Base-by-base conservation (phyloP, 2,888 invertebrate species). In the Torymus tubicola region DNA sequence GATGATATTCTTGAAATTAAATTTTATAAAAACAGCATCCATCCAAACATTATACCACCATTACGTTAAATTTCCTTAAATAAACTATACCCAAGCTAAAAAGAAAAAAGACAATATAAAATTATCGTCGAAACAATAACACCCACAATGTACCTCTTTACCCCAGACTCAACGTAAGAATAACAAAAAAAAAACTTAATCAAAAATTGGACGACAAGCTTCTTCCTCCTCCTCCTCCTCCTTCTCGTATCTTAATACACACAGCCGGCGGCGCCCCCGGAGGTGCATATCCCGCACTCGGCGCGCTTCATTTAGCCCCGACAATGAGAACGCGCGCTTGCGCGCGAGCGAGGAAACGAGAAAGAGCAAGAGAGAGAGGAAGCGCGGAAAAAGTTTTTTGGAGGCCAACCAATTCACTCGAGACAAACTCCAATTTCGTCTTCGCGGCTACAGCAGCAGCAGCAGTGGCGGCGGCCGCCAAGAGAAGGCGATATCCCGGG, bases 371-470 rank as follows among this genome's bases (percentile, higher is more conserved):
- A 61, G 55, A 58, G 3, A 60, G 53, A 69, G 50, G 67, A 24
- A 58, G 52, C 14, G 42, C 50, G 60, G 42, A 67, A 31, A 77
- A 78, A 69, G 68, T 75, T 75, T 80, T 80, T 71, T 71, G 70
- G 71, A 75, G 80, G 61, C 70, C 70, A 71, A 80, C 71, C 80
- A 75, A 75, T 75, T 80, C 71, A 71, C 65, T 70, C 80, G 60
- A 71, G 75, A 75, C 75, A 75, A 80, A 80, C 71, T 80, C 61
- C 65, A 67, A 75, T 75, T 80, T 67, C 60, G 55, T 58, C 50
- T 42, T 16, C 60, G 57, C 60, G 52, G 14, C 55, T 2, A 24
- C n/a, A 18, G 52, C 4, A 24, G 73, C 24, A 65, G 53, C 2
- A 21, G 21, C 21, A 21, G 21, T 2, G 21, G 21, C 21, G 2